Conservation (phyloP, 2,888 invertebrate genomes). For the Leptinotarsa rubiginosa region DNA sequence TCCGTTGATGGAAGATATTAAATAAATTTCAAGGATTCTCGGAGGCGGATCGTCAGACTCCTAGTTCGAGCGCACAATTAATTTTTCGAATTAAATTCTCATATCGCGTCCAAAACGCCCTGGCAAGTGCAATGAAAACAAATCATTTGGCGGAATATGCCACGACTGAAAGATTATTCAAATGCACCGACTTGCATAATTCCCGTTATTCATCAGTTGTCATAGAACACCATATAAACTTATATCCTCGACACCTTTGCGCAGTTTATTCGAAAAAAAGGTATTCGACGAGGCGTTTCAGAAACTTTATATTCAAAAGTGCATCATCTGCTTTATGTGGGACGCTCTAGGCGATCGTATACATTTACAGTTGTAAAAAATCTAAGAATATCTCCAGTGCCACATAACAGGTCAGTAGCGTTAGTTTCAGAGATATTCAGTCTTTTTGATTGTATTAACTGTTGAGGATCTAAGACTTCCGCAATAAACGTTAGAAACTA, state of each 20-base stretch:
- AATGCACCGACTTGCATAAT: slow-evolving; percentile 20
- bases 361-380: slow-evolving; percentile 36
- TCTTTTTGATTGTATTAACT: too few species aligned
- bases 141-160: slow-evolving; percentile 6
- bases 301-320: slow-evolving; percentile 22
- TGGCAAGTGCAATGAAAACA: slow-evolving; percentile 9
- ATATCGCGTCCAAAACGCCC: neutral
- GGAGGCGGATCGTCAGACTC: neutral
- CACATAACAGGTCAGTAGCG: slow-evolving; percentile 26
- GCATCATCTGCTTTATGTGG: slow-evolving; percentile 32
- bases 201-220: slow-evolving; percentile 25
- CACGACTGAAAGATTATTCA: slow-evolving; percentile 8
- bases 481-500: too few species aligned
- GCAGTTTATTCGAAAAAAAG: neutral
- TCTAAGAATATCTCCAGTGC: slow-evolving; percentile 30
- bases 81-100: neutral
- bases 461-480: too few species aligned
- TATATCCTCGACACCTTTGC: slow-evolving; percentile 25
- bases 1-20: too few species aligned
- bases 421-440: neutral
- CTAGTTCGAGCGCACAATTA: too few species aligned
- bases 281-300: slow-evolving; percentile 20
- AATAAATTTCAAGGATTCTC: too few species aligned
- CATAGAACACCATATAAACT: slow-evolving; percentile 20
- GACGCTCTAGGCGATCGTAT: slow-evolving; percentile 25